Percentiles rank a stretch among this genome's conserved stretches.
phyloP scores from a whole-genome alignment of 2,797 vertebrate genomes.

The Amazona ochrocephala region DNA sequence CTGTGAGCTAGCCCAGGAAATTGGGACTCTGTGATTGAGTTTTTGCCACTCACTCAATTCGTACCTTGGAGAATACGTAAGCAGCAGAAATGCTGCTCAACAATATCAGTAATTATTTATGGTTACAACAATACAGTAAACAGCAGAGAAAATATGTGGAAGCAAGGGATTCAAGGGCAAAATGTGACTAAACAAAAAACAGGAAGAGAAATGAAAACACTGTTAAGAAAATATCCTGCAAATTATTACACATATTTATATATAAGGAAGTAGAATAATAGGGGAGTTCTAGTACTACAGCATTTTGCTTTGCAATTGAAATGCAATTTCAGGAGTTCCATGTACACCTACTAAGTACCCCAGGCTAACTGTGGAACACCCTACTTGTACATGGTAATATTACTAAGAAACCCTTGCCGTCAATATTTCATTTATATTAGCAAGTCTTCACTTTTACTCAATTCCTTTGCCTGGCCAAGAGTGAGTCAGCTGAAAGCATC shows the following conservation, averaged over 20 bases:
- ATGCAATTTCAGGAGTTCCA: neutral
- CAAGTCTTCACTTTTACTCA: slow-evolving; percentile 16
- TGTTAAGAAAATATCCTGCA: neutral
- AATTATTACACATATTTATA: neutral
- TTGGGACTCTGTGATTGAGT: slow-evolving; percentile 45
- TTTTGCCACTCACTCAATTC: slow-evolving; percentile 68
- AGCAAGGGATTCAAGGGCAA: slow-evolving; percentile 45
- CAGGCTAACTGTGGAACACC: slow-evolving; percentile 23
- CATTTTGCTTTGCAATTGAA: neutral
- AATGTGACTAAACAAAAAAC: slow-evolving; percentile 2
- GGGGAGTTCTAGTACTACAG: neutral
- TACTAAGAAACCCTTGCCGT: neutral
- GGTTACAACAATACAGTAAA: slow-evolving; percentile 38
- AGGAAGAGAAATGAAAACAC: slow-evolving; percentile 17
- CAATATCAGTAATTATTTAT: slow-evolving; percentile 70
- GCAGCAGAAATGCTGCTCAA: slow-evolving; percentile 61
- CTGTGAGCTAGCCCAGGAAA: neutral
- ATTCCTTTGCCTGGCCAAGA: slow-evolving; percentile 15
- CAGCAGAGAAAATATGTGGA: neutral
- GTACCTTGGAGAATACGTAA: slow-evolving; percentile 7
- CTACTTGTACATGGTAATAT: neutral
- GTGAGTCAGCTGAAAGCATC: slow-evolving; percentile 47
- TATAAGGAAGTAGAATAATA: neutral
- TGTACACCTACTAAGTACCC: neutral
- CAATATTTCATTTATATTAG: slow-evolving; percentile 44